phyloP scores from a whole-genome alignment of 2,113 vertebrate genomes.

The Oncorhynchus mykiss region DNA sequence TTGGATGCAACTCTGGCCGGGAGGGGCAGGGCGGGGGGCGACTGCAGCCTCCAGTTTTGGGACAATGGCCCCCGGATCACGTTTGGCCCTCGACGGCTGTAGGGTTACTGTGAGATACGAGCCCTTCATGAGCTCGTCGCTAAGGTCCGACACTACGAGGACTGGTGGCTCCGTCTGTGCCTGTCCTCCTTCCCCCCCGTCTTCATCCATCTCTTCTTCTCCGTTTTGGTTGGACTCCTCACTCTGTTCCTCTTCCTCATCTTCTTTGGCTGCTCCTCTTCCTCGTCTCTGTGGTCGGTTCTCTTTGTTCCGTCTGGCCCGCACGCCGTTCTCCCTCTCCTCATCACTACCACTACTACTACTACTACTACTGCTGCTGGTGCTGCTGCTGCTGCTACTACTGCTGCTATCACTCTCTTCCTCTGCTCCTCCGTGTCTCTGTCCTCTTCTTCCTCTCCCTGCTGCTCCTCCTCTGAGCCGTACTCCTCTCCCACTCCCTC shows the following conservation, averaged over 20 bases:
- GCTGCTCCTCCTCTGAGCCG: constrained; percentile 64
- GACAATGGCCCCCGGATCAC: constrained; percentile 89
- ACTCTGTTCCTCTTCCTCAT: constrained; percentile 43
- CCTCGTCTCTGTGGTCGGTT: constrained; percentile 66
- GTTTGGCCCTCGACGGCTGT: constrained; percentile 82
- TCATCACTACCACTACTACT: constrained; percentile 54
- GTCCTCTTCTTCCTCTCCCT: constrained; percentile 55
- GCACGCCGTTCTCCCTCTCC: constrained; percentile 47
- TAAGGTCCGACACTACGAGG: constrained; percentile 12
- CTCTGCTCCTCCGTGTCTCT: constrained; percentile 45
- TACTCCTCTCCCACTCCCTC: constrained; percentile 66
- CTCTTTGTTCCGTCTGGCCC: constrained; percentile 63
- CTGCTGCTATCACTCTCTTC: constrained; percentile 54
- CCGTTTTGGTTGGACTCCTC: constrained; percentile 54
- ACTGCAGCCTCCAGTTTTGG: constrained; percentile 95
- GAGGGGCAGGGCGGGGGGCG: constrained; percentile 60
- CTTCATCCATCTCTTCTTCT: constrained; percentile 46
- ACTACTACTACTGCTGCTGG: constrained; percentile 27
- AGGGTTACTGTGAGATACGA: constrained; percentile 90
- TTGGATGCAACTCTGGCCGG: constrained; percentile 65
- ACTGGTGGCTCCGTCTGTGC: constrained; percentile 4
- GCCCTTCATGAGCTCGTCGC: constrained; percentile 53
- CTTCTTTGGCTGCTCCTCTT: constrained; percentile 55
- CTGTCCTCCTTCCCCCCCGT: constrained; percentile 28
- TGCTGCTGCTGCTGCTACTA: constrained; percentile 46